Evolutionary conservation across 2,888 invertebrate species (phyloP), one percentile per base, ranked within the genome.

Genomic region (Lycia hirtaria): DNA sequence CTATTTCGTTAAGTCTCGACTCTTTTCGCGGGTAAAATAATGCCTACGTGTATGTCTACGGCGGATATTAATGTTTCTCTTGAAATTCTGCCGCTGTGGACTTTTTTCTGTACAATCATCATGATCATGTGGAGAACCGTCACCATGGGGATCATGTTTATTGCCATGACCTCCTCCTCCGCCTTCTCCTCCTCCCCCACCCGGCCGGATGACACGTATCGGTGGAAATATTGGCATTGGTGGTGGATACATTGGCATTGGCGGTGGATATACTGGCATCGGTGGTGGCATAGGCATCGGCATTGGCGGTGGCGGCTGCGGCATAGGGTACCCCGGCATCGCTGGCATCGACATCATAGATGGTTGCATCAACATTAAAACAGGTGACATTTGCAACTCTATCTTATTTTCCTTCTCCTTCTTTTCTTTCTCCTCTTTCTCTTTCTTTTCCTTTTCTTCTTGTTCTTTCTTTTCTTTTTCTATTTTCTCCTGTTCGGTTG

Each of bases 341-440:
- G 24, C 15, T 14, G 35, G 47, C 47, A 47, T 47, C 1, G 33
- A 32, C 47, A 47, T 47, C 35, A 47, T 47, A 3, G 47, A 26
- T 1, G 35, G 47, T 12, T 35, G 47, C 47, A 47, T 24, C 26
- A 47, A 7, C 35, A 47, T 47, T 9, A 35, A 10, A 0, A 47
- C 33, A 4, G 35, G 35, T 0, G 47, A 47, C 47, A 47, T 35
- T 10, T 47, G 22, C 24, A 47, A 26, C 14, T 32, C 33, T 33
- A 20, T 33, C 10, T 32, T 22, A 22, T 45, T 22, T 24, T 45
- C 9, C 14, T 17, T 22, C 33, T 45, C 30, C 2, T 24, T 47
- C 17, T 6, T 15, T 24, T 6, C 17, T 4, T 22, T 22, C 6
- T 47, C 24, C 17, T 24, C 22, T 22, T 17, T 35, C 1, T 24